Evolutionary conservation across 2,113 vertebrate species (phyloP), one percentile per base, ranked within the genome.

Genomic region (Ailurus styani): DNA sequence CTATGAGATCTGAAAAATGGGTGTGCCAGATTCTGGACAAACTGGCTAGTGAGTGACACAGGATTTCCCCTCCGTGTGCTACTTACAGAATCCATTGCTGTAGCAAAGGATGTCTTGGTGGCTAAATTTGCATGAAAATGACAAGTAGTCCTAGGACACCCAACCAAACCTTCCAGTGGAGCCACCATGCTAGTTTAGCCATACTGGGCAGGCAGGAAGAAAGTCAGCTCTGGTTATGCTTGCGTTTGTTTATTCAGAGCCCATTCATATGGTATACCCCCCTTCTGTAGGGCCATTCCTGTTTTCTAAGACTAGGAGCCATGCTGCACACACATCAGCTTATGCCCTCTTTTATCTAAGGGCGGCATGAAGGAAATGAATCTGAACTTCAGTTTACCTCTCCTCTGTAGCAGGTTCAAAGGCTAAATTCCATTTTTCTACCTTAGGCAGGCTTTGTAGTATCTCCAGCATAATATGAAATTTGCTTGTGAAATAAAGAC

Each of bases 401-500:
- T 78, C 96, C 66, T 87, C 5, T 54, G 85, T 45, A 96, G 98
- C 87, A 96, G 95, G 98, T 98, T 98, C 97, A 98, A 96, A 98
- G 96, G 98, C 68, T 98, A 98, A 98, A 90, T 97, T 98, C 96
- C 95, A 85, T 97, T 98, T 98, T 96, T 90, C 96, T 97, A 93
- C 94, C 93, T 98, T 85, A 86, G 75, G 42, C 62, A 95, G 83
- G 92, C 93, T 95, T 96, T 97, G 95, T 75, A 96, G 97, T 97
- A 98, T 97, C 98, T 97, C 97, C 94, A 79, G 96, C 87, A 88
- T 90, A 97, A 96, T 98, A 96, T 97, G 93, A 98, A 98, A 98
- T 99, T 98, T 98, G 98, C 98, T 98, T 98, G 97, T 98, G 98
- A 99, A 98, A 98, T 98, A 98, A 98, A 98, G 98, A 97, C 98